Conservation (phyloP, 1,140 invertebrate genomes). For the Pseudomyrmex dendroicus region DNA sequence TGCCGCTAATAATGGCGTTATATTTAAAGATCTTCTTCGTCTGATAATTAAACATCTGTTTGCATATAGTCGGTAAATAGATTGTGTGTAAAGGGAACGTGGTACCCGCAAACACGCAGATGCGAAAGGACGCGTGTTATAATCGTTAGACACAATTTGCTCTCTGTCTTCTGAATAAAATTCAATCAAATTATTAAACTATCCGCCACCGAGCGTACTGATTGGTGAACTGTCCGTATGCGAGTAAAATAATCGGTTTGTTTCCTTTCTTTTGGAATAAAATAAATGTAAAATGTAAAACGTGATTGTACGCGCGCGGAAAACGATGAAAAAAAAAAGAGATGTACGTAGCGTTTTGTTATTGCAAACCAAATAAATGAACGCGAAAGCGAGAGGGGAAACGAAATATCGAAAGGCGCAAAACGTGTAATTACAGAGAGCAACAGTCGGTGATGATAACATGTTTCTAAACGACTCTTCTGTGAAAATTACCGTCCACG, state of each 20-base stretch:
- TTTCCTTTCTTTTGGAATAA: not conserved
- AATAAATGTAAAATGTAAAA: not conserved
- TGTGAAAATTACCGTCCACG: conserved; percentile 27
- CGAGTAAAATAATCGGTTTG: not conserved
- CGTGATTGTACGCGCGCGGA: too few relatives aligned
- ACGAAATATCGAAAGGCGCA: too few relatives aligned
- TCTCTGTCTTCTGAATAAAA: not conserved
- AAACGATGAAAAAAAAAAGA: too few relatives aligned
- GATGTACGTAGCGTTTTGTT: not conserved
- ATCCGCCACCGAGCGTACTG: conserved; percentile 5
- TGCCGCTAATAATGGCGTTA: not conserved
- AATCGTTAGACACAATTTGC: not conserved
- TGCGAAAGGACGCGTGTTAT: not conserved
- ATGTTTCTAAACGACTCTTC: conserved; percentile 2
- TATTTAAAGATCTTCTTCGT: not conserved
- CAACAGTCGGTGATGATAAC: not conserved
- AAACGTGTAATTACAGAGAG: not conserved
- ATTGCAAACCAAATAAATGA: not conserved
- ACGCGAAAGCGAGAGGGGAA: too few relatives aligned
- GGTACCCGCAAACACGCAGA: not conserved
- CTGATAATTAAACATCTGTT: conserved; percentile 7
- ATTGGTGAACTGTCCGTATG: not conserved
- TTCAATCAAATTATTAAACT: not conserved
- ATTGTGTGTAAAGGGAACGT: not conserved
- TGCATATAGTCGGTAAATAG: not conserved